Base-by-base conservation (phyloP, 2,888 invertebrate genomes). In the Subacronicta megacephala region DNA sequence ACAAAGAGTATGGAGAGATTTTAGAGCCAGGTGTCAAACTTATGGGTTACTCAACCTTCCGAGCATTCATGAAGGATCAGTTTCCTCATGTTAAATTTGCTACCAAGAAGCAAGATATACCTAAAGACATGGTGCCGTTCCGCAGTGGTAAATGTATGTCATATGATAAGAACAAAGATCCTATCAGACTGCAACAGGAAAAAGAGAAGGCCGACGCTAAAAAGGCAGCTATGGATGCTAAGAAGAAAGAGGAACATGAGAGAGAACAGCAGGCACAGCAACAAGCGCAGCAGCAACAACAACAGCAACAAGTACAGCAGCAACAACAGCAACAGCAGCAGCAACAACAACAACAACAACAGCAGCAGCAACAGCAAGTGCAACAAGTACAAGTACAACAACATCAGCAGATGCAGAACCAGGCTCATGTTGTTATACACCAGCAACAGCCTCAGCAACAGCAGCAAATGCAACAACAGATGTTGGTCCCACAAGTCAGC, bases 31-130 rank as follows among this genome's bases (percentile, higher is more conserved):
- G 95, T 50, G 95, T 96, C 12, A 97, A 97, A 86, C 90, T 96
- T 13, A 97, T 97, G 97, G 97, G 97, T 0, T 97, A 97, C 78
- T 96, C 97, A 1, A 97, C 97, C 9, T 97, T 97, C 89, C 93
- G 97, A 63, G 96, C 97, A 75, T 97, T 97, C 81, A 96, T 97
- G 96, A 97, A 97, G 82, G 96, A 97, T 75, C 97, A 97, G 81
- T 97, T 97, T 85, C 97, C 97, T 0, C 96, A 97, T 76, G 96
- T 97, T 4, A 96, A 96, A 81, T 97, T 97, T 80, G 96, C 96
- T 62, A 95, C 95, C 0, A 96, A 95, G 77, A 94, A 93, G 69
- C 90, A 93, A 62, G 92, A 94, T 52, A 69, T 93, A 50, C 88
- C 92, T 4, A 94, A 94, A 75, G 94, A 94, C 17, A 84, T 92